Base-by-base conservation (phyloP, 2,888 invertebrate species). In the Periphyllus acericola region DNA sequence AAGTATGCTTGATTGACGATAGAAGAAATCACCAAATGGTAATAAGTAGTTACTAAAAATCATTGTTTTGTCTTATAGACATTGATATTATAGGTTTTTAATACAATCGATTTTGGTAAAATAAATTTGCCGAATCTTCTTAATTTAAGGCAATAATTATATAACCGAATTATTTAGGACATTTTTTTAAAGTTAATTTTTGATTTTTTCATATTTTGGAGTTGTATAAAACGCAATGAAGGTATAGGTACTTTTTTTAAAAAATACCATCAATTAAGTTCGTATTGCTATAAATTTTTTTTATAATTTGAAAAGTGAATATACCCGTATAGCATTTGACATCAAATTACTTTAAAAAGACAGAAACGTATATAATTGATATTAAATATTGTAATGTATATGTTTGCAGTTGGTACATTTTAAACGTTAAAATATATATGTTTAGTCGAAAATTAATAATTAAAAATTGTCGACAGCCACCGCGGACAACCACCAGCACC, bases 321-420 rank as follows among this genome's bases (percentile, higher is more conserved):
- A 6, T 36, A 46, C 46, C 14, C 14, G 14, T 46, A 46, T 14
- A 46, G 40, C 25, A 46, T 68, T 81, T 29, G 21, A 82, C 0
- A 82, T 46, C 32, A 40, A 81, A 68, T 82, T 71, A 71, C 32
- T 82, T 46, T 71, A 9, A 46, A 71, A 71, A 40, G 29, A 40
- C 40, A 32, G 14, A 29, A 36, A 68, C 46, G 68, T 71, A 52
- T 82, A 32, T 82, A 82, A 82, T 82, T 82, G 71, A 52, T 82
- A 71, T 82, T 25, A 25, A 71, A 52, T 46, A 81, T 68, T 68
- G 29, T 68, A 29, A 71, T 82, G 68, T 21, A 71, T 82, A 17
- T 79, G 55, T 79, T 55, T 34, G 34, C 55, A 34, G 79, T 81
- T 81, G n/a, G 40, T 68, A 71, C 32, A 14, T 76, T 81, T 32